Base-by-base conservation (phyloP, 2,888 invertebrate genomes). In the Clivina fossor region DNA sequence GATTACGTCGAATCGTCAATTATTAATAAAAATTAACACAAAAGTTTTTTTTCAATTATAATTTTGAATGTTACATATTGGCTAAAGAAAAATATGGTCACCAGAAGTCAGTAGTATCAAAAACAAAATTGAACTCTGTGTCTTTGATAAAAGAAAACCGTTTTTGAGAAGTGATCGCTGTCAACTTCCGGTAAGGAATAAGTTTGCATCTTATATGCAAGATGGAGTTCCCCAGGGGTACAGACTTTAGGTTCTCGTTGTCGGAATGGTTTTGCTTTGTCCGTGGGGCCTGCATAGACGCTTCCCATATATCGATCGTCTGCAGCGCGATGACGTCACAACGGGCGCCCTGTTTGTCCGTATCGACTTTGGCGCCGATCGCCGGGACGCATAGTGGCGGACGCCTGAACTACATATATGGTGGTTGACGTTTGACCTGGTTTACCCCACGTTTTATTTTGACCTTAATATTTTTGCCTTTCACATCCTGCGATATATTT, bases 291-390 rank as follows among this genome's bases (percentile, higher is more conserved):
- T 53, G 53, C 53, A 53, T 53, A 43, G 51, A 43, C 43, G 32
- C 26, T 43, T 53, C 53, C 53, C 53, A 44, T 13, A 28, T 53
- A 53, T 53, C 53, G 53, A 53, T 53, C 44, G 43, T 44, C 53
- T 53, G 53, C 53, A 53, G 53, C 53, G 40, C 28, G 35, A 46
- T 63, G 62, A 60, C 62, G 62, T 63, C 62, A 62, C 53, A 44
- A n/a, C 32, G 56, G 56, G 35, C 46, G 35, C 46, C 33, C 41
- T 53, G 53, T 26, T n/a, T n/a, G n/a, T n/a, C n/a, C n/a, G 57
- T 56, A 61, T 57, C 48, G 58, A 60, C 58, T 58, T 33, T 51
- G 54, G 40, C 59, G 56, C 46, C 40, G 50, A n/a, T 15, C 19
- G 19, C 32, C 16, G 18, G 43, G 35, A 28, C 53, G 28, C 28